These are phyloP conservation scores for Rhogogaster chlorosoma DNA, from an alignment of 2,888 invertebrate genomes.

Conservation along the genomic window DNA sequence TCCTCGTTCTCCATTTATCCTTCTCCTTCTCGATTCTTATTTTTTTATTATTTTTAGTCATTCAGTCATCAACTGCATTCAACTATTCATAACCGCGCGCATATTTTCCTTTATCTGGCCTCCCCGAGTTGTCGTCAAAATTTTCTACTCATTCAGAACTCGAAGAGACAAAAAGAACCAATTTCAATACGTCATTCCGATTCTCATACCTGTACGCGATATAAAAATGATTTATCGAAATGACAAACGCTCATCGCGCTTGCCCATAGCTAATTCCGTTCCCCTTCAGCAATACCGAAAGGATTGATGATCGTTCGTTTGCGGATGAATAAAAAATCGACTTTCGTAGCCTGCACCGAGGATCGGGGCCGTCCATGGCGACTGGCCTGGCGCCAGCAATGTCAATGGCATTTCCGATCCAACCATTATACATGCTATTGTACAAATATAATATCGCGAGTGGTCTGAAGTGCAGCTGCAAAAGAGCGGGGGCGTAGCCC, in stretches of 20 bases:
- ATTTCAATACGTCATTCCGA: neutral
- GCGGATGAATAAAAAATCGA: neutral
- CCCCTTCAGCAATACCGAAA: neutral
- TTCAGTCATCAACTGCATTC: neutral
- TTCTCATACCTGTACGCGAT: neutral
- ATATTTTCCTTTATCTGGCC: neutral
- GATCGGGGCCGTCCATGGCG: conserved; percentile 46
- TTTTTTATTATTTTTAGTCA: neutral
- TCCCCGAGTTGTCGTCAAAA: neutral
- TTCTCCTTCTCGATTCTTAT: neutral
- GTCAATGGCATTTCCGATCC: conserved; percentile 69
- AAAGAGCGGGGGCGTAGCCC: neutral
- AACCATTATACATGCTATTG: conserved; percentile 11
- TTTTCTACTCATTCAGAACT: neutral
- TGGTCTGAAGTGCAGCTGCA: conserved; percentile 26
- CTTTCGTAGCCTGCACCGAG: neutral
- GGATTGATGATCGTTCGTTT: neutral
- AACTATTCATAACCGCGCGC: neutral
- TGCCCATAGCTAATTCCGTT: neutral
- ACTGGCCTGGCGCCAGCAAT: conserved; percentile 66
- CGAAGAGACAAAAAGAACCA: neutral
- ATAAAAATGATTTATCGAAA: neutral
- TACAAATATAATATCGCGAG: conserved; percentile 38
- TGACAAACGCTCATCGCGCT: neutral
- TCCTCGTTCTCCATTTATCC: neutral